Conservation (phyloP, 1,140 invertebrate genomes). For the Dendrolimus kikuchii region DNA sequence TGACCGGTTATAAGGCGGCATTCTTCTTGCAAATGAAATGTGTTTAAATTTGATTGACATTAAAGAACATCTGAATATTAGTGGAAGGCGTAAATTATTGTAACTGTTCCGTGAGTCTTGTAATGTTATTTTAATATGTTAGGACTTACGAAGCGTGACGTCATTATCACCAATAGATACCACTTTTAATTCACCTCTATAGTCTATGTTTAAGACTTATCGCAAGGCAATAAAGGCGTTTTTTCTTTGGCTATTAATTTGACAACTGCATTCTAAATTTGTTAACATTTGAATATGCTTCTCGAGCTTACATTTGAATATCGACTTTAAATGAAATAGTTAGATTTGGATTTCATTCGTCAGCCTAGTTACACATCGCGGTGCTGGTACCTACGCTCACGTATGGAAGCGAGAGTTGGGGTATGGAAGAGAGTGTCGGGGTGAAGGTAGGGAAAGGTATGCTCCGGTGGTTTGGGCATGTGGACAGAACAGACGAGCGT, state of each 20-base stretch:
- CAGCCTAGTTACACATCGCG: background rate
- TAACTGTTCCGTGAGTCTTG: constrained; percentile 30
- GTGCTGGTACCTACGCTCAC: no score
- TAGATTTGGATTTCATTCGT: no score
- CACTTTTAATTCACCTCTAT: constrained; percentile 2
- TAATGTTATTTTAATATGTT: constrained; percentile 63
- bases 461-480: no score
- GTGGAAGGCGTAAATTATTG: constrained; percentile 33
- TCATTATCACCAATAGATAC: constrained; percentile 39
- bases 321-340: no score
- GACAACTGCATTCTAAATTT: constrained; percentile 1
- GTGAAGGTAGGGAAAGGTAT: no score
- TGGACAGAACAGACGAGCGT: no score
- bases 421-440: no score
- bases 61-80: constrained; percentile 17
- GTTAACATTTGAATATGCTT: background rate
- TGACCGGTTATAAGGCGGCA: no score
- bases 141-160: constrained; percentile 40
- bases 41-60: background rate
- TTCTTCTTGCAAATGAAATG: no score
- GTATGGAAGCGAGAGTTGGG: no score
- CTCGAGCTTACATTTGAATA: no score
- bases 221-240: constrained; percentile 9
- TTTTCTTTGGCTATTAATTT: constrained; percentile 2
- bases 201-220: constrained; percentile 8